A percentile compares a stretch with the other conserved stretches of the same genome.
Evolutionary conservation across 2,113 vertebrate species (phyloP).

Genomic region (Hemiscyllium ocellatum): DNA sequence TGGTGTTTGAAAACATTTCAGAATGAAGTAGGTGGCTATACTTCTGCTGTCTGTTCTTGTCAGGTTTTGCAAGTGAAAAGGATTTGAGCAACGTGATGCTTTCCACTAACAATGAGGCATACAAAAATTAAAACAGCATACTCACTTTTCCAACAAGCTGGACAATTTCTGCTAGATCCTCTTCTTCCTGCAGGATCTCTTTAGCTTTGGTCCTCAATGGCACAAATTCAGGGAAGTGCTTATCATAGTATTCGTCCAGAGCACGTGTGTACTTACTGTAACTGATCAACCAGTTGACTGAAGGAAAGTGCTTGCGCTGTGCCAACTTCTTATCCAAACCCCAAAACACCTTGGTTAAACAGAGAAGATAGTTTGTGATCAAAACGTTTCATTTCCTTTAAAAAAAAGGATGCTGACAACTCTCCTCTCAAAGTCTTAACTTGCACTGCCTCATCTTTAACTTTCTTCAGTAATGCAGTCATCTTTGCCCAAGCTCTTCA

Average conservation of each 20-base stretch:
- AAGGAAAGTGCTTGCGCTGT: constrained; percentile 94
- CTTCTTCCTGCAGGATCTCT: constrained; percentile 95
- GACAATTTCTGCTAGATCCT: constrained; percentile 93
- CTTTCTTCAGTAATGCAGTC: background rate
- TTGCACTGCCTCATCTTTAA: background rate
- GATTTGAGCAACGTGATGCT: background rate
- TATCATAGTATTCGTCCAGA: constrained; percentile 91
- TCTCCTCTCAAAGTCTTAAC: background rate
- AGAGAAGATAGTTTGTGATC: background rate
- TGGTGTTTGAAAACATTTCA: background rate
- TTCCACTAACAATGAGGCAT: background rate
- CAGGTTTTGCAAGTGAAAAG: background rate
- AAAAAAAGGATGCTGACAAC: background rate
- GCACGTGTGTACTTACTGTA: constrained; percentile 95
- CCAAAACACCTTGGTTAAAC: constrained; percentile 81
- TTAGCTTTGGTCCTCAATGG: constrained; percentile 90
- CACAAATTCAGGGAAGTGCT: constrained; percentile 91
- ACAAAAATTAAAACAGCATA: background rate
- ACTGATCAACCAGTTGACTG: constrained; percentile 97
- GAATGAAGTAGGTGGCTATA: background rate
- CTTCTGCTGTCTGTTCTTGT: background rate
- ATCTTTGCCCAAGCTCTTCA: background rate
- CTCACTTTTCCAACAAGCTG: constrained; percentile 94
- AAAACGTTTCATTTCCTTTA: background rate
- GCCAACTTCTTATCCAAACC: constrained; percentile 97